Percentiles rank a stretch among this genome's conserved stretches.
Conservation (phyloP, 2,113 vertebrate genomes). For the Mastomys coucha region DNA sequence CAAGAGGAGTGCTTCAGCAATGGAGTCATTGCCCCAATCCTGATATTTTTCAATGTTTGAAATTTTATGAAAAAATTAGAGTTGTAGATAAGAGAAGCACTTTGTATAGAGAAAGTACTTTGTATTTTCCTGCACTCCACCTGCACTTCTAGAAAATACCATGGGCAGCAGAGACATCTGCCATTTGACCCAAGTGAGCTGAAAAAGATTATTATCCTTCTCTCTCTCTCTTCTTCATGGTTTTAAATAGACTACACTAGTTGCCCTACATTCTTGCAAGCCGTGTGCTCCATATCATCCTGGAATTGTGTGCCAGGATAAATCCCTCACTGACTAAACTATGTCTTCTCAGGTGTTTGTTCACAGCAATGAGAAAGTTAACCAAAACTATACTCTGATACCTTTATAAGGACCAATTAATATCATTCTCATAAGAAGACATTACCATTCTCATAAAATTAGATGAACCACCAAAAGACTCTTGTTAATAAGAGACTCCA, state of each 20-base stretch:
- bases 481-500: background rate
- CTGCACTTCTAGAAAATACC: background rate
- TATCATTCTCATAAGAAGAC: background rate
- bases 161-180: background rate
- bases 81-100: background rate
- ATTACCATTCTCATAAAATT: background rate
- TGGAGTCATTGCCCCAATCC: background rate
- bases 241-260: too few species aligned
- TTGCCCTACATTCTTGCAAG: too few species aligned
- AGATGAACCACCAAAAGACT: background rate
- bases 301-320: background rate
- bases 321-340: background rate
- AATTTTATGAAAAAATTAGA: background rate
- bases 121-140: background rate
- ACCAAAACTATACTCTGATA: background rate
- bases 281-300: background rate
- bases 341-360: background rate
- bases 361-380: background rate
- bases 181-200: background rate
- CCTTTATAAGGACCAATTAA: background rate
- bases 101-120: background rate
- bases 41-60: background rate
- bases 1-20: background rate
- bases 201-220: too few species aligned
- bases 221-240: too few species aligned